Percentiles rank a stretch among this genome's conserved stretches.
phyloP scores from a whole-genome alignment of 1,140 invertebrate species.

The Neomicropteryx cornuta region DNA sequence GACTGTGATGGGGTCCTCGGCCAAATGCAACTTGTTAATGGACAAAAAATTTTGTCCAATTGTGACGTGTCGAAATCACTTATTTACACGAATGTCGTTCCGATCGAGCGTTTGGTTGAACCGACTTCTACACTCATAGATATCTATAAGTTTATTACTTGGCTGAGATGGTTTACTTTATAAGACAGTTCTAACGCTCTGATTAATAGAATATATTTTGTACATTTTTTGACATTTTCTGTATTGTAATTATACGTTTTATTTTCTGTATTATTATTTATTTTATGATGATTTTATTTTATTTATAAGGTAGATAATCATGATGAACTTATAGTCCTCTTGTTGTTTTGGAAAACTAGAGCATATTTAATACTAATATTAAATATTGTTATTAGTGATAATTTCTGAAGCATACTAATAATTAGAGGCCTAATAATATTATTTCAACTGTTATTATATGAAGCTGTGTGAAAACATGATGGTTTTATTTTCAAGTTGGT shows the following conservation, averaged over 20 bases:
- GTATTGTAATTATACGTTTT: not conserved
- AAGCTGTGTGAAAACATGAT: not conserved
- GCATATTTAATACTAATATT: no score
- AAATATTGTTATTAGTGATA: no score
- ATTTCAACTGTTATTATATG: no score
- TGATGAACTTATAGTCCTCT: not conserved
- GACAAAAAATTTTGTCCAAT: conserved; percentile 40
- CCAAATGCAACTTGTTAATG: conserved; percentile 13
- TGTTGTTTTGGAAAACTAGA: no score
- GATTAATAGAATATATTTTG: no score
- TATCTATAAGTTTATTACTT: conserved; percentile 39
- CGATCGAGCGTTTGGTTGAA: conserved; percentile 14
- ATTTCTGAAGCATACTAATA: no score
- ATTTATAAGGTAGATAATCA: not conserved
- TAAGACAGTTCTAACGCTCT: conserved; percentile 23
- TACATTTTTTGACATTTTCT: not conserved
- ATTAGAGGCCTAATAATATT: no score
- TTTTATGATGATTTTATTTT: not conserved
- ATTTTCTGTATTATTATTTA: not conserved
- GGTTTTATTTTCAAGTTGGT: not conserved
- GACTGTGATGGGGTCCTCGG: conserved; percentile 42
- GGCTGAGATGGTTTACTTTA: conserved; percentile 44
- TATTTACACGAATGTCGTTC: conserved; percentile 41
- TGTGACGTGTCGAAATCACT: conserved; percentile 42
- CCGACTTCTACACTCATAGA: conserved; percentile 33